Percentiles rank a stretch among this genome's conserved stretches.
Conservation (phyloP, 2,113 vertebrate species). For the Dicentrarchus labrax region DNA sequence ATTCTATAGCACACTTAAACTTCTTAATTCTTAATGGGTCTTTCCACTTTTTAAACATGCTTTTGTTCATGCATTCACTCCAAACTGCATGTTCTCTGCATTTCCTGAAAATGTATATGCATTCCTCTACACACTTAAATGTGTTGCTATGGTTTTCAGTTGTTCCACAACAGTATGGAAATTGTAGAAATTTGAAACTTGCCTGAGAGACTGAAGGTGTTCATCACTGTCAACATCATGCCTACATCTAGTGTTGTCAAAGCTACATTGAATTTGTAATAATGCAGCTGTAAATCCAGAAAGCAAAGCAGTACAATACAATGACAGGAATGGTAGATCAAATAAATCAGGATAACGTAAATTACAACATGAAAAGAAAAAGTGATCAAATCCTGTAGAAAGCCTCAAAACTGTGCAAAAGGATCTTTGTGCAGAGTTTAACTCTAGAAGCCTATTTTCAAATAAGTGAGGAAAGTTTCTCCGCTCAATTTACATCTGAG, state of each 20-base stretch:
- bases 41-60: not conserved
- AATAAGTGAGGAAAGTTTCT: not conserved
- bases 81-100: not conserved
- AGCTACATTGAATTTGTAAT: not conserved
- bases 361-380: too few species aligned
- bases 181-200: not conserved
- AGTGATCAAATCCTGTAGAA: too few species aligned
- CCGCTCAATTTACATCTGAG: not conserved
- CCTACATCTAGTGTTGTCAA: not conserved
- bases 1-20: not conserved
- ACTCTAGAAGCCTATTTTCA: not conserved
- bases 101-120: not conserved
- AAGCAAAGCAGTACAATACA: not conserved
- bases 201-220: not conserved
- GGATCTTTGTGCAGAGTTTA: not conserved
- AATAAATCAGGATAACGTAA: not conserved
- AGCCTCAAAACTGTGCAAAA: not conserved
- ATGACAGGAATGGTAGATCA: not conserved
- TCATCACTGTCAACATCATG: not conserved
- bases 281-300: not conserved
- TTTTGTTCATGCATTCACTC: not conserved
- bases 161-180: not conserved
- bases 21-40: not conserved
- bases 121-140: not conserved
- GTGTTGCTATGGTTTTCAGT: not conserved